These are phyloP conservation scores for Rhea pennata DNA, from an alignment of 2,113 vertebrate genomes.

Conservation along the genomic window DNA sequence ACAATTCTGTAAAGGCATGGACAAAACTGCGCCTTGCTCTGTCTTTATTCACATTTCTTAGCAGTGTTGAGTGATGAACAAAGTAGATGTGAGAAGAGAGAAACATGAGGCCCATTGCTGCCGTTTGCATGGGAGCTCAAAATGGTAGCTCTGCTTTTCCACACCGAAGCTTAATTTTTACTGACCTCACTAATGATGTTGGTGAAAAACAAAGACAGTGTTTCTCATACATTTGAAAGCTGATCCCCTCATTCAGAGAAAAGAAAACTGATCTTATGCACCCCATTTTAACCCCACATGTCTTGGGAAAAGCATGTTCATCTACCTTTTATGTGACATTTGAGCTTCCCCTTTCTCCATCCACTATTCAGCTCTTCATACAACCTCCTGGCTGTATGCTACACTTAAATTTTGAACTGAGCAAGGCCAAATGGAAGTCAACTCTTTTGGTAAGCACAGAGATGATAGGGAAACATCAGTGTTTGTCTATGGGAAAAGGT, in stretches of 20 bases:
- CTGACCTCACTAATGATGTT: background rate
- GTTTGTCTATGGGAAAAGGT: background rate
- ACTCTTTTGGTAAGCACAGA: background rate
- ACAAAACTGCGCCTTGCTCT: background rate
- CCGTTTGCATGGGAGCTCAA: background rate
- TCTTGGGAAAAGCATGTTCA: background rate
- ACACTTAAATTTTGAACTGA: background rate
- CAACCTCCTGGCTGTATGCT: background rate
- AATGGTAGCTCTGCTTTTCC: background rate
- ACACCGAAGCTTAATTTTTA: background rate
- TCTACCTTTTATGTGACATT: conserved; percentile 17
- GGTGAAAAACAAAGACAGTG: conserved; percentile 14
- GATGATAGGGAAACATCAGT: background rate
- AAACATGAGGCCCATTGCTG: background rate
- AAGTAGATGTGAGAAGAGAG: background rate
- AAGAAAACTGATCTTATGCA: background rate
- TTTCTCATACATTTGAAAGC: conserved; percentile 32
- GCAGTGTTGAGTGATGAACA: background rate
- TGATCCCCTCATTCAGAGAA: background rate
- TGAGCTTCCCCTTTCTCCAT: background rate
- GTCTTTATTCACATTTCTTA: background rate
- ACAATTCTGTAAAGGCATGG: background rate
- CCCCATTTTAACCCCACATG: background rate
- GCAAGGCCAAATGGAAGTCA: background rate
- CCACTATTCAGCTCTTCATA: background rate